These are phyloP conservation scores for Amphiprion percula DNA, from an alignment of 2,113 vertebrate genomes.

Conservation along the genomic window DNA sequence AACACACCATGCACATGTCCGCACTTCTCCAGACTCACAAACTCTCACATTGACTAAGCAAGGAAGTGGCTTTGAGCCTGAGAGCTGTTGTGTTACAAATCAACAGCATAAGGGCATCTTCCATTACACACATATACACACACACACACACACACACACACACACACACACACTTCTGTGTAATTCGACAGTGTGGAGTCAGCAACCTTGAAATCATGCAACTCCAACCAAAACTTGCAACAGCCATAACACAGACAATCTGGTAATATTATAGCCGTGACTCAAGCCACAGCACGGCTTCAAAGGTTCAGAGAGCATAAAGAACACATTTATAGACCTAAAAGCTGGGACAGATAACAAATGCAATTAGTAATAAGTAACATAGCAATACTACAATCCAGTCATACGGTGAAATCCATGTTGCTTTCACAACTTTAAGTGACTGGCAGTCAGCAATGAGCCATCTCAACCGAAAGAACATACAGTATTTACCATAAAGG, in stretches of 20 bases:
- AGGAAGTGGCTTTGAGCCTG: constrained; percentile 81
- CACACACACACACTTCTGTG: neutral
- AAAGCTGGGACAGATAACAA: neutral
- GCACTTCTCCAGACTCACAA: constrained; percentile 62
- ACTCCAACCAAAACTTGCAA: constrained; percentile 28
- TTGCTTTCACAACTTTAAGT: constrained; percentile 18
- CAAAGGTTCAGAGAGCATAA: neutral
- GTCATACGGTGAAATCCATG: constrained; percentile 45
- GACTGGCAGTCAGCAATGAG: constrained; percentile 12
- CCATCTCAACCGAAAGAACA: constrained; percentile 32
- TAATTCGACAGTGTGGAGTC: constrained; percentile 31
- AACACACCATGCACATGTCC: constrained; percentile 64
- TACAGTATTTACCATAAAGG: constrained; percentile 58
- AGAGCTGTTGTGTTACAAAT: constrained; percentile 62
- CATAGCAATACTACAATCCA: constrained; percentile 37
- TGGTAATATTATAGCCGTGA: constrained; percentile 37
- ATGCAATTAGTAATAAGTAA: constrained; percentile 17
- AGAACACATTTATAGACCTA: neutral
- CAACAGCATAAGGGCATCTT: constrained; percentile 56
- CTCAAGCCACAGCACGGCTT: constrained; percentile 17
- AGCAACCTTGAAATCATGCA: constrained; percentile 47
- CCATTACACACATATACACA: constrained; percentile 47
- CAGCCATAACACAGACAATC: constrained; percentile 55
- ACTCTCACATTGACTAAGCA: constrained; percentile 80
- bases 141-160: too few species aligned